Evolutionary conservation across 2,888 invertebrate species (phyloP).

Genomic region (Nymphalis c-album): DNA sequence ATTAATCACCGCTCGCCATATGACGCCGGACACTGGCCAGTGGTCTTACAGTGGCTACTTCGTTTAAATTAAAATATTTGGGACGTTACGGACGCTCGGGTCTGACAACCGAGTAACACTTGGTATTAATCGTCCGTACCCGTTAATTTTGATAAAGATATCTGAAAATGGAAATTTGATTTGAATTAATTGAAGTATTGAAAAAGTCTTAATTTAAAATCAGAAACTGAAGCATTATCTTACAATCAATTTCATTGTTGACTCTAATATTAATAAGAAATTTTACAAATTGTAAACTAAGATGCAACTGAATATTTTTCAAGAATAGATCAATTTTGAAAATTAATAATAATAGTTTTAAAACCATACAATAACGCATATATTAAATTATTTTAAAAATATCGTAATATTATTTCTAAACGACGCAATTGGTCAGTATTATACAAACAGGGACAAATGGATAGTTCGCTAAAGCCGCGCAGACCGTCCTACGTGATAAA

Average conservation of each 20-base stretch:
- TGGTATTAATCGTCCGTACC: slow-evolving; percentile 59
- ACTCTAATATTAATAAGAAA: too few relatives aligned
- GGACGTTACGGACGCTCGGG: slow-evolving; percentile 49
- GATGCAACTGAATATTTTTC: too few relatives aligned
- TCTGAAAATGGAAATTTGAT: neutral
- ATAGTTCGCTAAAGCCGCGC: slow-evolving; percentile 58
- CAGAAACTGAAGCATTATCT: too few relatives aligned
- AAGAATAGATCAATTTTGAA: too few relatives aligned
- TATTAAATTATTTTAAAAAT: neutral
- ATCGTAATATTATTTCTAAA: slow-evolving; percentile 15
- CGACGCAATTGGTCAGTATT: slow-evolving; percentile 38
- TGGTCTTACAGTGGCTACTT: slow-evolving; percentile 44
- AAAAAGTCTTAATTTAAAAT: too few relatives aligned
- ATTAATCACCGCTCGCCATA: slow-evolving; percentile 74
- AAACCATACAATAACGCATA: neutral
- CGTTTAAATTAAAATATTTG: slow-evolving; percentile 75
- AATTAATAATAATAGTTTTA: neutral
- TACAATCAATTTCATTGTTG: too few relatives aligned
- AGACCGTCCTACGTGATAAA: slow-evolving; percentile 67
- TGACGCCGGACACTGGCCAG: slow-evolving; percentile 51
- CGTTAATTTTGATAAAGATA: slow-evolving; percentile 45
- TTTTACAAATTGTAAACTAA: too few relatives aligned
- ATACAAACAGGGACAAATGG: slow-evolving; percentile 49
- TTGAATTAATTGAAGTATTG: too few relatives aligned
- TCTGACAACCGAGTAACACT: slow-evolving; percentile 55